phyloP scores from a whole-genome alignment of 1,140 invertebrate genomes.

The Idris sp. region DNA sequence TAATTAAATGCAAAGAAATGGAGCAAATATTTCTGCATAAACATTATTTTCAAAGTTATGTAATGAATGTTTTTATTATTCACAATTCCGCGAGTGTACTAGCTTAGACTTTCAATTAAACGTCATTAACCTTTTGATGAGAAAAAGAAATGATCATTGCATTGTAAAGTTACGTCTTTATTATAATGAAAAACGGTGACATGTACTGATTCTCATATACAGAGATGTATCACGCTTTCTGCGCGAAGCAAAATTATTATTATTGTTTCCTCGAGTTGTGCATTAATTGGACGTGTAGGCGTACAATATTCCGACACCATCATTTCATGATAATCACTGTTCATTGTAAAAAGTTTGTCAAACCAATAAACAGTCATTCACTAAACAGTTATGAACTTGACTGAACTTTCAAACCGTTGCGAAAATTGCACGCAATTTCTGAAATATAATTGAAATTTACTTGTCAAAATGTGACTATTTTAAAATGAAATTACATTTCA shows the following conservation, averaged over 20 bases:
- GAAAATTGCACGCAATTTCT: background rate
- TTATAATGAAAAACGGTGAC: slow-evolving; percentile 24
- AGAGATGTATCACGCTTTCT: slow-evolving; percentile 36
- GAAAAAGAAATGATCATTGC: slow-evolving; percentile 26
- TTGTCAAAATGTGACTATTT: too few species aligned
- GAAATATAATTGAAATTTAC: background rate
- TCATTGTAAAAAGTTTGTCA: slow-evolving; percentile 5
- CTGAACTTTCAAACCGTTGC: background rate
- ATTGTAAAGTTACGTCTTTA: slow-evolving; percentile 30
- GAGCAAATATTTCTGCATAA: too few species aligned
- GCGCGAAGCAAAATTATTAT: slow-evolving; percentile 20
- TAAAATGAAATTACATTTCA: too few species aligned
- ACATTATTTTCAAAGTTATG: too few species aligned
- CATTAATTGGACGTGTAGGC: slow-evolving; percentile 26
- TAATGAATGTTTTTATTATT: too few species aligned
- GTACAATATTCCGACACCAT: slow-evolving; percentile 3
- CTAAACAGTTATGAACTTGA: slow-evolving; percentile 7
- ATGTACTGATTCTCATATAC: slow-evolving; percentile 37
- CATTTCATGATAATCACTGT: slow-evolving; percentile 17
- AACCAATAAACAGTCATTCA: slow-evolving; percentile 9
- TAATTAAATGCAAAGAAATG: too few species aligned
- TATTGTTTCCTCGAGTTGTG: background rate
- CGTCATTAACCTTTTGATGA: slow-evolving; percentile 27
- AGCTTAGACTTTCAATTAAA: slow-evolving; percentile 25
- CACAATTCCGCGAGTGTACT: too few species aligned